Evolutionary conservation across 1,140 invertebrate genomes (phyloP).

Genomic region (Atopsyche davidsoni): DNA sequence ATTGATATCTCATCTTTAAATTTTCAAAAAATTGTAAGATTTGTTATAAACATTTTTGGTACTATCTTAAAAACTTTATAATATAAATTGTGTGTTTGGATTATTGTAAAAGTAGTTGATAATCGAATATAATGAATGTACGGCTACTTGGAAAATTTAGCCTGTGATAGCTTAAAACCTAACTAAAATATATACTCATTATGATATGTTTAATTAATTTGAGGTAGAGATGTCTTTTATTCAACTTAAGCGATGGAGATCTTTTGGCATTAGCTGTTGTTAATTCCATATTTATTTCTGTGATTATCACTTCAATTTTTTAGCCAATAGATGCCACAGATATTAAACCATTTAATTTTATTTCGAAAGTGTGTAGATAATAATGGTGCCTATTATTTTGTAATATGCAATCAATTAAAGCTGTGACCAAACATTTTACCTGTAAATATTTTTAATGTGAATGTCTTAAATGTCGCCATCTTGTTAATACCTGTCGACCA

Average conservation of each 20-base stretch:
- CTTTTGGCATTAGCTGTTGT: no score
- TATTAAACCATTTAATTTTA: background rate
- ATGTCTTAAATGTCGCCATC: constrained; percentile 16
- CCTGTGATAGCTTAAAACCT: background rate
- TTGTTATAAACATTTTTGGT: no score
- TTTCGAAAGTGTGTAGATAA: constrained; percentile 4
- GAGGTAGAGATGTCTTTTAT: no score
- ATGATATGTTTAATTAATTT: no score
- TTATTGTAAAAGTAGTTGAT: no score
- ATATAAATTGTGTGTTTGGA: no score
- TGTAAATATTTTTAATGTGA: constrained; percentile 19
- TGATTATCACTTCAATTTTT: constrained; percentile 11
- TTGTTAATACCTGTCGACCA: constrained; percentile 8
- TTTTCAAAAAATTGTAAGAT: no score
- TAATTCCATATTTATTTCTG: constrained; percentile 17
- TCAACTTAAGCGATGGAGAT: no score
- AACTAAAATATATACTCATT: background rate
- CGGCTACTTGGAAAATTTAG: background rate
- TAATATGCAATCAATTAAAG: constrained; percentile 14
- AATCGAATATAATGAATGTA: no score
- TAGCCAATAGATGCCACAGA: constrained; percentile 14
- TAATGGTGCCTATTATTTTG: constrained; percentile 12
- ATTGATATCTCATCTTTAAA: no score
- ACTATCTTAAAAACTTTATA: no score
- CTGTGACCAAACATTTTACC: constrained; percentile 21